Percentiles rank a stretch among this genome's conserved stretches.
Evolutionary conservation across 2,888 invertebrate species (phyloP).

Genomic region (Callinectes sapidus): DNA sequence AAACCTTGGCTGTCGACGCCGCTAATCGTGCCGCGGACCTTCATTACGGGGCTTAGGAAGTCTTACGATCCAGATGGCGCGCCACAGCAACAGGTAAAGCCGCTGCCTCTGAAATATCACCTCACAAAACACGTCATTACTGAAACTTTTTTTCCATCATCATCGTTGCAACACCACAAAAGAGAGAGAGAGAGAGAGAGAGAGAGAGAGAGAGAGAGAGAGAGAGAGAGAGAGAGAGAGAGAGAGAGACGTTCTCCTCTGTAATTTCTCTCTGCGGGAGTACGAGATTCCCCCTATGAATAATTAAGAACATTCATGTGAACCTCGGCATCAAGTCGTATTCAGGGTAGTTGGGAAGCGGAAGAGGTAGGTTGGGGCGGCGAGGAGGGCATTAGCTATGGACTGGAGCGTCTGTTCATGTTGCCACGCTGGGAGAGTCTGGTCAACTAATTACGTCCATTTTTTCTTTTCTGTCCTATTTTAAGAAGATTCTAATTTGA

Average conservation of each 20-base stretch:
- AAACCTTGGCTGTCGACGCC: neutral
- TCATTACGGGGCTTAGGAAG: neutral
- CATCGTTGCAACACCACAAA: neutral
- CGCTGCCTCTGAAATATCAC: neutral
- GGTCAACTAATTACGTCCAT: neutral
- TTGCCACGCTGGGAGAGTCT: neutral
- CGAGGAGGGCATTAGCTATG: neutral
- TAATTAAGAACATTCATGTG: slow-evolving; percentile 16
- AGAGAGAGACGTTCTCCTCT: neutral
- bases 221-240: neutral
- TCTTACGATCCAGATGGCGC: neutral
- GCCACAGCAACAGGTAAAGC: neutral
- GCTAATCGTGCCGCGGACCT: neutral
- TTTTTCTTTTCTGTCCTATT: neutral
- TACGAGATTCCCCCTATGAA: neutral
- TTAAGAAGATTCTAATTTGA: neutral
- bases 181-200: neutral
- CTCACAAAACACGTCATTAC: neutral
- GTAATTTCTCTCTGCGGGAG: neutral
- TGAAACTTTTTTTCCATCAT: neutral
- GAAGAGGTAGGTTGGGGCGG: neutral
- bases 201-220: neutral
- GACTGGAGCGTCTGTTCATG: neutral
- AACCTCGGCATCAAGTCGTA: neutral
- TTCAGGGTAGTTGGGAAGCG: neutral